Evolutionary conservation across 2,888 invertebrate genomes (phyloP).

Genomic region (Tenthredo livida): DNA sequence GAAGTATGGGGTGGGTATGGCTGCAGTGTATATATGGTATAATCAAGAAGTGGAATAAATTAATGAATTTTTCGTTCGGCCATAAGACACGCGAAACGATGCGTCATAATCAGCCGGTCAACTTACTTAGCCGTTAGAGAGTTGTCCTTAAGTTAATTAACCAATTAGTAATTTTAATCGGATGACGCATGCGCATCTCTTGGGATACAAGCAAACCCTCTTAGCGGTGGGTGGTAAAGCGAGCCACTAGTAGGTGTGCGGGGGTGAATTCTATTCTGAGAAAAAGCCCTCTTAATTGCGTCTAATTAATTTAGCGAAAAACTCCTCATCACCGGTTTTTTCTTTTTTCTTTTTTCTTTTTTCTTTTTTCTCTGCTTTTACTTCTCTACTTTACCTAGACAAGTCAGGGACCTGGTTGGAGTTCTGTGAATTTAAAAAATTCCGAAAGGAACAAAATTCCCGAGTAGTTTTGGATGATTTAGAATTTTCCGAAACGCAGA

Average conservation of each 20-base stretch:
- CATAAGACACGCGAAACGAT: slow-evolving; percentile 55
- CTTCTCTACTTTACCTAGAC: neutral
- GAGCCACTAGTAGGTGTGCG: slow-evolving; percentile 55
- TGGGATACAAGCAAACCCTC: slow-evolving; percentile 78
- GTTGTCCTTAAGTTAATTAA: slow-evolving; percentile 76
- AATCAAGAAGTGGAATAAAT: slow-evolving; percentile 11
- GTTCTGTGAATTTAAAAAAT: too few species aligned
- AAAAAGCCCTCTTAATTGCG: slow-evolving; percentile 70
- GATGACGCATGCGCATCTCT: slow-evolving; percentile 78
- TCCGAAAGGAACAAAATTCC: too few species aligned
- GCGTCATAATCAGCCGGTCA: slow-evolving; percentile 78
- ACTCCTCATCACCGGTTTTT: slow-evolving; percentile 60
- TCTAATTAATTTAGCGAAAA: slow-evolving; percentile 77
- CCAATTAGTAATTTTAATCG: slow-evolving; percentile 79
- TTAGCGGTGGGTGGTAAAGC: slow-evolving; percentile 70
- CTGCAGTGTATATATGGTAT: neutral
- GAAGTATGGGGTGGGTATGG: neutral
- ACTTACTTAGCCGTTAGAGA: slow-evolving; percentile 71
- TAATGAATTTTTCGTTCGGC: slow-evolving; percentile 13
- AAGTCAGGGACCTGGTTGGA: too few species aligned
- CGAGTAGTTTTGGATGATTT: too few species aligned
- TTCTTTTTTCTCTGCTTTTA: neutral
- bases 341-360: too few species aligned
- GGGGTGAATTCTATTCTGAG: slow-evolving; percentile 59
- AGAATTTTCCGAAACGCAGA: too few species aligned